phyloP scores from a whole-genome alignment of 1,140 invertebrate species.

The Ridgeia piscesae region DNA sequence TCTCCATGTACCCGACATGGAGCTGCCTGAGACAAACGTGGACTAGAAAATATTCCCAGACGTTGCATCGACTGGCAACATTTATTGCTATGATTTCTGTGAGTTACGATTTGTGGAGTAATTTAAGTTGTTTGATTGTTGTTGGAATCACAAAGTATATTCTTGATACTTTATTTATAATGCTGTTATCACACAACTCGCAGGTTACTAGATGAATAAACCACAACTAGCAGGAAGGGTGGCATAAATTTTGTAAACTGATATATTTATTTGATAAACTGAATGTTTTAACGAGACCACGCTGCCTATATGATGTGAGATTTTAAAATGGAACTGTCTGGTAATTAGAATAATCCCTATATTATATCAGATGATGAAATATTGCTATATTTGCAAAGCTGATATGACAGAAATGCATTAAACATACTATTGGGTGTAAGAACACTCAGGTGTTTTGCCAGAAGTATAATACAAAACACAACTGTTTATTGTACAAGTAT shows the following conservation, averaged over 20 bases:
- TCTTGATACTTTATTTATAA: too few relatives aligned
- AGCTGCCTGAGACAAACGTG: too few relatives aligned
- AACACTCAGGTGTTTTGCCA: not conserved
- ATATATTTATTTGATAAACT: not conserved
- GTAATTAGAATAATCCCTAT: not conserved
- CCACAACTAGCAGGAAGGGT: too few relatives aligned
- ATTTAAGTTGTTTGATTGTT: not conserved
- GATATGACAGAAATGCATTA: not conserved
- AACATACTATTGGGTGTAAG: not conserved
- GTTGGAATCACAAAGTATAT: not conserved
- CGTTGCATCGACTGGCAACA: not conserved
- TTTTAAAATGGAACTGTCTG: not conserved
- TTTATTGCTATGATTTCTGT: not conserved
- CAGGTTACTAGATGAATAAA: too few relatives aligned
- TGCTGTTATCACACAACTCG: too few relatives aligned
- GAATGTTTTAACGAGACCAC: not conserved
- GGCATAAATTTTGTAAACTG: not conserved
- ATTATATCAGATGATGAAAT: not conserved
- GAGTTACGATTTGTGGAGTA: not conserved
- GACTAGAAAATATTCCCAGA: not conserved
- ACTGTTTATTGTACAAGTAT: not conserved
- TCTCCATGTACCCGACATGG: too few relatives aligned
- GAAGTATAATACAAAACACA: not conserved
- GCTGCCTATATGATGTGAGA: not conserved
- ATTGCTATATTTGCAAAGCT: not conserved